Conservation (phyloP, 2,888 invertebrate genomes). For the Fragum fragum region DNA sequence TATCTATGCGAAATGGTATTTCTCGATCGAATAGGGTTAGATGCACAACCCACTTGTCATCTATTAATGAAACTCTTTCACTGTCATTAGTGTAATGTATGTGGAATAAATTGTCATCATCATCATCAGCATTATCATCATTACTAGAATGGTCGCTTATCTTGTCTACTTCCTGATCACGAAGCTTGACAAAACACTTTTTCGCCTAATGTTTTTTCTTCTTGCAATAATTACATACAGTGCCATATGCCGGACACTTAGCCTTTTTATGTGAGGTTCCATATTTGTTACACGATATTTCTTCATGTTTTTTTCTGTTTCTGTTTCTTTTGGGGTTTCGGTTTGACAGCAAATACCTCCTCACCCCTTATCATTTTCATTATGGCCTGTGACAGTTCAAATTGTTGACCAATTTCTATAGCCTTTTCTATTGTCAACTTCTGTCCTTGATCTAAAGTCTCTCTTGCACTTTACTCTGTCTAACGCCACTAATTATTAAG, state of each 20-base stretch:
- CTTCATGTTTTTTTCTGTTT: not conserved
- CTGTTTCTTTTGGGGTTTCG: too few relatives aligned
- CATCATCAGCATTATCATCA: too few relatives aligned
- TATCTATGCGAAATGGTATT: constrained; percentile 45
- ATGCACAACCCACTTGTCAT: constrained; percentile 37
- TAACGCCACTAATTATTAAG: constrained; percentile 47
- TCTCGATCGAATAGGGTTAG: too few relatives aligned
- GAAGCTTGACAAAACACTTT: not conserved
- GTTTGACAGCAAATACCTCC: too few relatives aligned
- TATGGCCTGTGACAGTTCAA: constrained; percentile 45
- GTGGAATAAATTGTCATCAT: too few relatives aligned
- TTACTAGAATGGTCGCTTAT: not conserved
- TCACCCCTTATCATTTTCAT: constrained; percentile 56
- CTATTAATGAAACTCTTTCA: not conserved
- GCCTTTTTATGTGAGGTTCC: constrained; percentile 31
- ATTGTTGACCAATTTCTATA: too few relatives aligned
- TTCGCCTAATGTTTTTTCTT: constrained; percentile 42
- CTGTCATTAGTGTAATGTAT: not conserved
- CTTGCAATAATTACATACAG: too few relatives aligned
- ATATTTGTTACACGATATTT: constrained; percentile 19
- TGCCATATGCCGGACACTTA: too few relatives aligned
- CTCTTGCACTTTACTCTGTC: constrained; percentile 44
- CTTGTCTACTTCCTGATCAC: not conserved
- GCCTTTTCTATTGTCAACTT: too few relatives aligned
- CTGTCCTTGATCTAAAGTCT: constrained; percentile 50